phyloP scores from a whole-genome alignment of 92 coral and sea anemone species.

The Parazoanthus atlanticus region DNA sequence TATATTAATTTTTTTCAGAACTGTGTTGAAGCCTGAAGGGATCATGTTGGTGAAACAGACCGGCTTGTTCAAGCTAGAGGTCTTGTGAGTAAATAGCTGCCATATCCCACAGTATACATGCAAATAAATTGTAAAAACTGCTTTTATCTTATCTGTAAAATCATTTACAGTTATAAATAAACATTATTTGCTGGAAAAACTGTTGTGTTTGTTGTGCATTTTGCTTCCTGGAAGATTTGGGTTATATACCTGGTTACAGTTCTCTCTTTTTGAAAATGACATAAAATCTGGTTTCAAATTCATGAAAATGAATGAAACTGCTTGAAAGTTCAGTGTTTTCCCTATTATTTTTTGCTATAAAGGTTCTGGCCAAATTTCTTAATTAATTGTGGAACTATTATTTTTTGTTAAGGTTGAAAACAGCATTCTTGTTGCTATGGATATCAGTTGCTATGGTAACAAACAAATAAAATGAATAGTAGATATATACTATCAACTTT shows the following conservation, averaged over 20 bases:
- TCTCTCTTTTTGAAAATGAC: neutral
- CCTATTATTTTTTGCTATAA: conserved; percentile 10
- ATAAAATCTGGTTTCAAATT: conserved; percentile 3
- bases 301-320: conserved; percentile 31
- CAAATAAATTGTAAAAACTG: conserved; percentile 37
- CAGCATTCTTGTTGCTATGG: conserved; percentile 41
- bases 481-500: conserved; percentile 23
- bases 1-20: conserved; percentile 34
- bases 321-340: conserved; percentile 28
- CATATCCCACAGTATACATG: conserved; percentile 39
- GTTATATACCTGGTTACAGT: neutral
- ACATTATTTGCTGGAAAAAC: conserved; percentile 18
- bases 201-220: conserved; percentile 22
- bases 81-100: conserved; percentile 46
- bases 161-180: conserved; percentile 10
- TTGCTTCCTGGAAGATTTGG: conserved; percentile 6
- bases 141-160: conserved; percentile 3
- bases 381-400: neutral
- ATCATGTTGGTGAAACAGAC: conserved; percentile 45
- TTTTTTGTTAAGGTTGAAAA: conserved; percentile 26
- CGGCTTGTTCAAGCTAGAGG: conserved; percentile 41
- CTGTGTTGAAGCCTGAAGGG: conserved; percentile 35
- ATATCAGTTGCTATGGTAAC: conserved; percentile 38
- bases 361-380: conserved; percentile 14
- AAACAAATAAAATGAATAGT: conserved; percentile 7